Base-by-base conservation (phyloP, 1,140 invertebrate species). In the Drosophila auraria region DNA sequence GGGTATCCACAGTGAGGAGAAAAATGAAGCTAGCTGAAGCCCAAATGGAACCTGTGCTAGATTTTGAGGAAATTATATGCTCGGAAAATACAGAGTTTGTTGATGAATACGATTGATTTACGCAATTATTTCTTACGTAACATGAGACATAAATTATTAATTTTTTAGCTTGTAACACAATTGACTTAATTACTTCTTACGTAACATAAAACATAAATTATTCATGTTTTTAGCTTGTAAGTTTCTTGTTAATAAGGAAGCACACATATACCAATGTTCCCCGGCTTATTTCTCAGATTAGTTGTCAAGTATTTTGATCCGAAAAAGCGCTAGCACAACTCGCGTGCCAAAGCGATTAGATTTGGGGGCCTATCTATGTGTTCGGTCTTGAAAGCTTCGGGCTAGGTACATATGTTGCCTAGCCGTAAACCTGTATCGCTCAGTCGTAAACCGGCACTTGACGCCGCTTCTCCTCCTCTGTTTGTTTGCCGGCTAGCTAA, bases 391-490 rank as follows among this genome's bases (percentile, higher is more conserved):
- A 51, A 73, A 73, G 56, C 70, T 73, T 72, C 15, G 20, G 9
- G 27, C 17, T 15, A 30, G 5, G 36, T 36, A 50, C 15, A 27
- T 44, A 60, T 72, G 54, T 44, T 73, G 69, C 54, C 70, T 15
- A 73, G 68, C 44, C 54, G 56, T 42, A 73, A 73, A 61, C 68
- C 47, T 38, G 54, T 73, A 45, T 73, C 68, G 54, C 70, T 80
- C 57, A 80, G 77, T 79, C 51, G 49, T 44, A 62, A 33, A 57
- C 36, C 23, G 30, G 12, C 61, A 30, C 9, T 80, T 36, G 61
- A n/a, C 36, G 38, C 15, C 15, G 44, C 15, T 36, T 47, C 20
- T 44, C 9, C 20, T 40, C 23, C 33, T 23, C 15, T 56, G 36
- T 40, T 15, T 47, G 38, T 50, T 20, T 60, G 4, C 20, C 8